Conservation (phyloP, 2,888 invertebrate genomes). For the Hipparchia sbordonii region DNA sequence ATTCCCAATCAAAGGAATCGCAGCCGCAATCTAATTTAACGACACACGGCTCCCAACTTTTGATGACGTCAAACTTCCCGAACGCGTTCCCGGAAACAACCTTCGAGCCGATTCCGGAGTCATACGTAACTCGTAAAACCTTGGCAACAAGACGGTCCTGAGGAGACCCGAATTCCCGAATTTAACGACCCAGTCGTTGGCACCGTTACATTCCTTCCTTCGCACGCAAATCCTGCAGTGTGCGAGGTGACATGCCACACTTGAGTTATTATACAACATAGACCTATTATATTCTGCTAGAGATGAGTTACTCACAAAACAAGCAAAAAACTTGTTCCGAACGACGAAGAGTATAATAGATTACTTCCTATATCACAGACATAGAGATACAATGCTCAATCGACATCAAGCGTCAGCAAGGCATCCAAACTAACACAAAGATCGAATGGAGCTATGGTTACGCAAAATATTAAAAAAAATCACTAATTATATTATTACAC, state of each 20-base stretch:
- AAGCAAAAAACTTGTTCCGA: too few species aligned
- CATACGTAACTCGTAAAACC: conserved; percentile 76
- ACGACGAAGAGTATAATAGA: too few species aligned
- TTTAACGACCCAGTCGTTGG: conserved; percentile 69
- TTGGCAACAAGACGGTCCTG: conserved; percentile 57
- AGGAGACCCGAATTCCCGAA: conserved; percentile 61
- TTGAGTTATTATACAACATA: background rate
- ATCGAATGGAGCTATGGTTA: too few species aligned
- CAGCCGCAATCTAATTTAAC: conserved; percentile 52
- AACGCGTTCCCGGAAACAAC: conserved; percentile 69
- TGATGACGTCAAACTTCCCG: conserved; percentile 71
- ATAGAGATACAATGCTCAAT: too few species aligned
- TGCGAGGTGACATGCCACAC: conserved; percentile 54
- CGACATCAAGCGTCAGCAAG: too few species aligned
- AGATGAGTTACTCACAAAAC: too few species aligned
- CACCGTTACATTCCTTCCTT: conserved; percentile 70
- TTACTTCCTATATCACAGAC: too few species aligned
- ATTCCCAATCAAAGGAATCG: conserved; percentile 44
- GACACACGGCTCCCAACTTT: conserved; percentile 56
- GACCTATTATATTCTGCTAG: too few species aligned
- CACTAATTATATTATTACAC: too few species aligned
- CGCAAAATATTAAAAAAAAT: too few species aligned
- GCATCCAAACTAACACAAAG: too few species aligned
- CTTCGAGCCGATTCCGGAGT: conserved; percentile 64
- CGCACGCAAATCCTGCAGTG: conserved; percentile 68